Conservation (phyloP, 2,797 vertebrate genomes). For the Nasua narica region DNA sequence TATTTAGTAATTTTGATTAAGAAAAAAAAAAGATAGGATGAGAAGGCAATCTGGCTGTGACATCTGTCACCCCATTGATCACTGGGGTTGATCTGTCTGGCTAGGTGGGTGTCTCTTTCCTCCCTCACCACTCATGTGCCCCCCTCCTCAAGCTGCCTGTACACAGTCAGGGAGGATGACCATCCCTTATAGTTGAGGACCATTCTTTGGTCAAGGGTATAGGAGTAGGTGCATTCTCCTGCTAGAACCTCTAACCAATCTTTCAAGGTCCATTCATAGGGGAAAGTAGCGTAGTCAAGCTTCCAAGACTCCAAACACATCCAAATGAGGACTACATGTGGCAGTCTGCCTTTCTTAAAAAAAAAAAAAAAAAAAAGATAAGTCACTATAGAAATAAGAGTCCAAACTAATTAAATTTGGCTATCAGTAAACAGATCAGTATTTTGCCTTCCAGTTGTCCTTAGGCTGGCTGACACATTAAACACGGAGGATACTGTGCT, state of each 20-base stretch:
- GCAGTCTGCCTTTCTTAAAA: background rate
- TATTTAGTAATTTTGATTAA: background rate
- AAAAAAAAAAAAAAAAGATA: background rate
- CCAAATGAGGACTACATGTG: background rate
- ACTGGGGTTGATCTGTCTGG: background rate
- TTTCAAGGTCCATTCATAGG: background rate
- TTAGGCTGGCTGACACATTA: background rate
- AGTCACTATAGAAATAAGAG: background rate
- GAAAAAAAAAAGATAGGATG: background rate
- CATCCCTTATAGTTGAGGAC: background rate
- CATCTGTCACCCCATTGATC: background rate
- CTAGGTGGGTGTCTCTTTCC: background rate
- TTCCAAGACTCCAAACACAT: background rate
- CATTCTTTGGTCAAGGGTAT: background rate
- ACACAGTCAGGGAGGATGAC: background rate
- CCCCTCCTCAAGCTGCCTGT: background rate
- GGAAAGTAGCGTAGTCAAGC: background rate
- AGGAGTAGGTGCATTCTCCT: background rate
- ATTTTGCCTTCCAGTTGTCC: background rate
- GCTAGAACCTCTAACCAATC: background rate
- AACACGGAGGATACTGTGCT: background rate
- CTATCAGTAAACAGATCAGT: background rate
- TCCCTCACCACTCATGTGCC: background rate
- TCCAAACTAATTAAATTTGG: background rate
- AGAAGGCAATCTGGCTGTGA: background rate